Evolutionary conservation across 2,797 vertebrate genomes (phyloP), one percentile per base, ranked within the genome.

Genomic region (Gadopsis marmoratus): DNA sequence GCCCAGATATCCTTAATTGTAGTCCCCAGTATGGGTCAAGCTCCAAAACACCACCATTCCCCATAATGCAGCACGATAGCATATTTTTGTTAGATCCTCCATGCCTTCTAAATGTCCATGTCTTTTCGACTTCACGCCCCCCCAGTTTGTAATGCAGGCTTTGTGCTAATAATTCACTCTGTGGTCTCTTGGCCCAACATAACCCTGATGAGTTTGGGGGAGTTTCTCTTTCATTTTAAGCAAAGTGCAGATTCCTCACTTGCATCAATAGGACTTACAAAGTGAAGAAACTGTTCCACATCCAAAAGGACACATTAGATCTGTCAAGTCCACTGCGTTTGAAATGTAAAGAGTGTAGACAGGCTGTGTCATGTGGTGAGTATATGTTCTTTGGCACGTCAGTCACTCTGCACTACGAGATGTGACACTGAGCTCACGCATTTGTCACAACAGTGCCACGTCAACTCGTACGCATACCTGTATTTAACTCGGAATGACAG

Each of bases 341-440:
- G 59, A 85, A 86, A 83, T 54, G 67, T 82, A 76, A 86, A 75
- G 72, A 37, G 88, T 80, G 85, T 81, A 41, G 86, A 92, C 88
- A 86, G 86, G 71, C 81, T 48, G 84, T 86, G 84, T 83, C 82
- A 71, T 69, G 83, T 54, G 84, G 62, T 7, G 74, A 80, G 72
- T 66, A 13, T 83, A 39, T 50, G 71, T 72, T 84, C 83, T 85
- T 81, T 84, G 78, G 60, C 59, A 14, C 47, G 85, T 91, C 90
- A 88, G 87, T 88, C 83, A 65, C 89, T 91, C 86, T 17, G 17
- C 67, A 71, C 43, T 33, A 88, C 19, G 65, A 83, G 86, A 91
- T 87, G 90, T 88, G 89, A 89, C 91, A 90, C 86, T 77, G 90
- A 90, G 87, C 89, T 83, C 72, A 50, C 7, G 72, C 79, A 74